Percentiles rank a stretch among this genome's conserved stretches.
These are phyloP conservation scores for Pipistrellus pipistrellus DNA, from an alignment of 2,797 vertebrate genomes.

Conservation along the genomic window DNA sequence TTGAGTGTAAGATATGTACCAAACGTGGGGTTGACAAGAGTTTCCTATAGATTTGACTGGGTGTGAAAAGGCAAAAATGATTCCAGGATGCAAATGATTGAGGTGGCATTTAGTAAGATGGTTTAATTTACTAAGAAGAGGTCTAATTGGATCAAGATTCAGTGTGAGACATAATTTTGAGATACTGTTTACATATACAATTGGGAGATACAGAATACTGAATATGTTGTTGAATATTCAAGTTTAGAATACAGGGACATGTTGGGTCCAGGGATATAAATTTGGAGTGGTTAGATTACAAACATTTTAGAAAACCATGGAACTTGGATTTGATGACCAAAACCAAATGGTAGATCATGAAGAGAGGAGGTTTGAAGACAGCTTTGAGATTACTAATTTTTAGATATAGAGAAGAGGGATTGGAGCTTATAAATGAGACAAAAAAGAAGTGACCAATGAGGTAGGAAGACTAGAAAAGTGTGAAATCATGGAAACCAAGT, in stretches of 20 bases:
- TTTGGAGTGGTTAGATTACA: neutral
- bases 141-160: neutral
- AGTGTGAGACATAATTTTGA: neutral
- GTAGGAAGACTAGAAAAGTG: neutral
- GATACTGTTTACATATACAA: neutral
- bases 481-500: neutral
- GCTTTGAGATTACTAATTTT: neutral
- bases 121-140: neutral
- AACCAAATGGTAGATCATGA: neutral
- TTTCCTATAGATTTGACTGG: neutral
- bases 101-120: neutral
- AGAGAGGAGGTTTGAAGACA: neutral
- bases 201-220: neutral
- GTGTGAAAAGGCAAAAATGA: neutral
- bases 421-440: neutral
- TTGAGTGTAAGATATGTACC: neutral
- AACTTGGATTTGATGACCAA: neutral
- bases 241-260: neutral
- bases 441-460: neutral
- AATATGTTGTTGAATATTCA: neutral
- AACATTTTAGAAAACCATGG: neutral
- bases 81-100: neutral
- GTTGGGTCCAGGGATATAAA: neutral
- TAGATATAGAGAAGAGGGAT: neutral
- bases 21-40: neutral